Evolutionary conservation across 2,113 vertebrate species (phyloP).

Genomic region (Cyanoderma ruficeps): DNA sequence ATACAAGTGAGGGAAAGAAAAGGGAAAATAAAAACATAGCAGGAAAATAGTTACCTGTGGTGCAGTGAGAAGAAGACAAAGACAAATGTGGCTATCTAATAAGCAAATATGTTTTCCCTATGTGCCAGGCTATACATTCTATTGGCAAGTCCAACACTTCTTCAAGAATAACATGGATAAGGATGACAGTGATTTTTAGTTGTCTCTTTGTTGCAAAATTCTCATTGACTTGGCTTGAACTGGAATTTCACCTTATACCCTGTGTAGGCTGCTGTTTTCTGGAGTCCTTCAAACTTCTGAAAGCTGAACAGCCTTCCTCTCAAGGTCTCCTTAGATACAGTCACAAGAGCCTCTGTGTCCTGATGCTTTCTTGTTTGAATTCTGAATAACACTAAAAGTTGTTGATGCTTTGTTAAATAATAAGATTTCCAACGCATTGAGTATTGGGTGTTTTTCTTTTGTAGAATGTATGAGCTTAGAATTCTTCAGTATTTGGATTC

Average conservation of each 20-base stretch:
- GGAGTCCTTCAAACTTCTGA: not conserved
- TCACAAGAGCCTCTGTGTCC: not conserved
- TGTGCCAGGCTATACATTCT: not conserved
- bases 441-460: not conserved
- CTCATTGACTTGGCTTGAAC: not conserved
- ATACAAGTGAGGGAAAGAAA: conserved; percentile 45
- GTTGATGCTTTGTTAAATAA: not conserved
- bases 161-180: not conserved
- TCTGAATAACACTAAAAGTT: not conserved
- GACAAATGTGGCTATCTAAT: not conserved
- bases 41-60: not conserved
- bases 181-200: not conserved
- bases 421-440: not conserved
- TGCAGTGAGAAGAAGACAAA: not conserved
- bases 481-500: not conserved
- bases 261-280: conserved; percentile 20
- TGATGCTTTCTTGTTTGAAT: not conserved
- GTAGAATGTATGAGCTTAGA: not conserved
- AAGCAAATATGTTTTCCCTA: not conserved
- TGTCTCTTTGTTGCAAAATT: not conserved
- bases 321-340: not conserved
- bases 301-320: not conserved
- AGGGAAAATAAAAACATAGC: fast-evolving
- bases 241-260: not conserved
- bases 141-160: not conserved